Percentiles rank a stretch among this genome's conserved stretches.
Evolutionary conservation across 2,888 invertebrate genomes (phyloP).

Genomic region (Mactromeris polynyma): DNA sequence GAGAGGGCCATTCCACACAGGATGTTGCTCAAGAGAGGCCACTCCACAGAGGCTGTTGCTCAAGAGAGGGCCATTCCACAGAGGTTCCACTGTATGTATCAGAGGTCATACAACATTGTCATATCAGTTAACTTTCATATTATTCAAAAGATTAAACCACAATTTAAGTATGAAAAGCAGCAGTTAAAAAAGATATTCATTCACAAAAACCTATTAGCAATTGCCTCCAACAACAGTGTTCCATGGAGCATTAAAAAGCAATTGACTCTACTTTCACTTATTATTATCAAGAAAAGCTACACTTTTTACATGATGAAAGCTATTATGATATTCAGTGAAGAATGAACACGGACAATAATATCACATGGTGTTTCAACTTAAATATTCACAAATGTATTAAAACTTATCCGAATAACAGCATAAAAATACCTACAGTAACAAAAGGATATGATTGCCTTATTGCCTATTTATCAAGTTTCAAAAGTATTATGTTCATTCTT

Average conservation of each 20-base stretch:
- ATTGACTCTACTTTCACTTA: slow-evolving; percentile 6
- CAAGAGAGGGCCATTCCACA: too few species aligned
- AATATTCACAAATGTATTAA: slow-evolving; percentile 24
- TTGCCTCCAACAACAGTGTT: not conserved
- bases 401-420: slow-evolving; percentile 20
- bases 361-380: slow-evolving; percentile 22
- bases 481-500: slow-evolving; percentile 6
- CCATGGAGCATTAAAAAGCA: slow-evolving; percentile 18
- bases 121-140: not conserved
- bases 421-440: slow-evolving; percentile 28
- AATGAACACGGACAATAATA: slow-evolving; percentile 34
- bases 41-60: too few species aligned
- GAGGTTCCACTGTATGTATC: not conserved
- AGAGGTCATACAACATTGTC: not conserved
- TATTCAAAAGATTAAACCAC: slow-evolving; percentile 10
- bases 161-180: not conserved
- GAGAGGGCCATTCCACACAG: too few species aligned
- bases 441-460: slow-evolving; percentile 38
- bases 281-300: not conserved
- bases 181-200: not conserved
- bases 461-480: slow-evolving; percentile 32
- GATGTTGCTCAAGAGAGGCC: too few species aligned
- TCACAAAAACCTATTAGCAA: not conserved
- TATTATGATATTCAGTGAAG: slow-evolving; percentile 33
- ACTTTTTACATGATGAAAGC: not conserved